phyloP scores from a whole-genome alignment of 2,797 vertebrate species.

The Xenops minutus region DNA sequence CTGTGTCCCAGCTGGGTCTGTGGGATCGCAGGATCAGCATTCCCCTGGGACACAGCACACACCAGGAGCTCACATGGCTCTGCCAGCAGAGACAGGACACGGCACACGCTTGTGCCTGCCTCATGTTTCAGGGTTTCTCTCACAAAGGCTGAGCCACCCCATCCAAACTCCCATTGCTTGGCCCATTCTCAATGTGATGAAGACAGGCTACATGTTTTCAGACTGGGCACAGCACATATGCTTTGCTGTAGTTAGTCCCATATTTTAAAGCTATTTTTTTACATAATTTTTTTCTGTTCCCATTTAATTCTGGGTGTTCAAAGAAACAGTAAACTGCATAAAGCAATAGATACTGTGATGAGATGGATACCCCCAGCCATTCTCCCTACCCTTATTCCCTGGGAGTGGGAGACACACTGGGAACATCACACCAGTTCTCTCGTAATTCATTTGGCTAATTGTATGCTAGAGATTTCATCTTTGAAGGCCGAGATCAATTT shows the following conservation, averaged over 20 bases:
- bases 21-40: not conserved
- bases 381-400: not conserved
- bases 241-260: not conserved
- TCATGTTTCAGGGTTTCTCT: not conserved
- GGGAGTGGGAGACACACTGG: not conserved
- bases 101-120: not conserved
- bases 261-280: not conserved
- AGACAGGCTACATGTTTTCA: not conserved
- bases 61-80: not conserved
- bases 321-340: not conserved
- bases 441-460: not conserved
- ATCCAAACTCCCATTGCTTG: not conserved
- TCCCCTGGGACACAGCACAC: not conserved
- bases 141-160: not conserved
- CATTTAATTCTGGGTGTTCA: slow-evolving; percentile 2
- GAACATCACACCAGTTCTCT: not conserved
- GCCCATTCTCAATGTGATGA: not conserved
- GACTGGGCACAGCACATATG: not conserved
- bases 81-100: not conserved
- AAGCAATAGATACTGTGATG: not conserved
- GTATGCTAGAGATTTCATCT: not conserved
- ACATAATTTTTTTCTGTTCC: not conserved
- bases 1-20: slow-evolving; percentile 8
- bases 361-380: not conserved
- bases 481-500: not conserved